Evolutionary conservation across 2,888 invertebrate genomes (phyloP).

Genomic region (Trachelus stipa): DNA sequence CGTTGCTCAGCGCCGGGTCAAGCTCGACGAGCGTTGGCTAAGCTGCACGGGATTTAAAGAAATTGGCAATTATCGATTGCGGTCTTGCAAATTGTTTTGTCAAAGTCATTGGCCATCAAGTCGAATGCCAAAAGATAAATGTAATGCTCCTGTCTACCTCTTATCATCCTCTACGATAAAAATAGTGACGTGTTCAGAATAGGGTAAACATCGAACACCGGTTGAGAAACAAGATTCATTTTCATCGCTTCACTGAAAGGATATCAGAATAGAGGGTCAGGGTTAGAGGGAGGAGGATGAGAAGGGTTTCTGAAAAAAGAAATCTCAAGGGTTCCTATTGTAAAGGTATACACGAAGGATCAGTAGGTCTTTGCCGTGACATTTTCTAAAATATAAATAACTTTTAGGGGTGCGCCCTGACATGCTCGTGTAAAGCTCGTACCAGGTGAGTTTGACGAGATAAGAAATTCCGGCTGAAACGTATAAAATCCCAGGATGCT

Average conservation of each 20-base stretch:
- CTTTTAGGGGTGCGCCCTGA: neutral
- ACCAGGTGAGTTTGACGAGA: neutral
- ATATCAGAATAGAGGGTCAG: neutral
- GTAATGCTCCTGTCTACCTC: neutral
- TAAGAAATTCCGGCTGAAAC: neutral
- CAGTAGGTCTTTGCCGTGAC: neutral
- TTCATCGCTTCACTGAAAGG: neutral
- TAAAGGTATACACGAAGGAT: neutral
- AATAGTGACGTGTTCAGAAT: neutral
- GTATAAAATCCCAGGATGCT: neutral
- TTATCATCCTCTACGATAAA: neutral
- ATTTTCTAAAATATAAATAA: neutral
- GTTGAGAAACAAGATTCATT: neutral
- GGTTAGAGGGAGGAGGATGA: neutral
- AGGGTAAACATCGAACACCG: neutral
- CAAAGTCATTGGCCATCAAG: slow-evolving; percentile 19
- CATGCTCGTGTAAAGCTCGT: neutral
- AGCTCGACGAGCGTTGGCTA: slow-evolving; percentile 23
- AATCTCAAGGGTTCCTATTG: neutral
- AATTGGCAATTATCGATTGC: slow-evolving; percentile 58
- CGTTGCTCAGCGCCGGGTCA: neutral
- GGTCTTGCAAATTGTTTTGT: slow-evolving; percentile 51
- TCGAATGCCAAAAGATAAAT: neutral
- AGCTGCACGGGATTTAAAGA: slow-evolving; percentile 55
- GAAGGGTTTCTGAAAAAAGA: neutral